Evolutionary conservation across 2,888 invertebrate genomes (phyloP).

Genomic region (Sinopyrophorus schimmeli): DNA sequence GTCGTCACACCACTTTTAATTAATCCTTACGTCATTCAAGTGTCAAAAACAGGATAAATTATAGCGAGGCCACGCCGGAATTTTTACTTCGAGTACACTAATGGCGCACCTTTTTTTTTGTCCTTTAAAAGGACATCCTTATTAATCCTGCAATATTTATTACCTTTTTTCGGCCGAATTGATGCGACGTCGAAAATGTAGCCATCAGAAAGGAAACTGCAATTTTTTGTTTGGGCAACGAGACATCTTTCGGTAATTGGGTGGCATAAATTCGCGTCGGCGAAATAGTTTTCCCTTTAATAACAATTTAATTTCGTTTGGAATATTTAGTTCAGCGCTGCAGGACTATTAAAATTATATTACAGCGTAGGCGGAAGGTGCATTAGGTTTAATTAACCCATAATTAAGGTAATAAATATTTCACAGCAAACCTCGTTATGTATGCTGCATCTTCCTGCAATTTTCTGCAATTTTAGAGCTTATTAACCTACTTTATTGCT

Average conservation of each 20-base stretch:
- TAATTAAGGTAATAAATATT: slow-evolving; percentile 34
- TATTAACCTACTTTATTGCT: neutral
- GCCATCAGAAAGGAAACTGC: no score
- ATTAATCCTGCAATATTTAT: no score
- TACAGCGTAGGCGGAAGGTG: slow-evolving; percentile 29
- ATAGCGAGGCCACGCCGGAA: slow-evolving; percentile 13
- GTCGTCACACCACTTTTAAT: slow-evolving; percentile 32
- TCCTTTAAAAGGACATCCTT: no score
- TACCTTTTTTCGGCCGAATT: no score
- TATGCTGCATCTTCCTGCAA: slow-evolving; percentile 16
- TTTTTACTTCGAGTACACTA: slow-evolving; percentile 18
- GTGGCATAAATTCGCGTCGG: no score
- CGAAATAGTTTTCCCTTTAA: no score
- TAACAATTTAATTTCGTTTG: slow-evolving; percentile 28
- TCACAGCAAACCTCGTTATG: slow-evolving; percentile 13
- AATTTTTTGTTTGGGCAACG: no score
- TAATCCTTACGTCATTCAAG: slow-evolving; percentile 29
- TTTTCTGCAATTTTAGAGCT: slow-evolving; percentile 5
- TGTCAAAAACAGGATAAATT: slow-evolving; percentile 32
- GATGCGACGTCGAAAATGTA: no score
- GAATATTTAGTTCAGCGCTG: slow-evolving; percentile 31
- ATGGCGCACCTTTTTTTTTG: no score
- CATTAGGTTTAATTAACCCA: slow-evolving; percentile 34
- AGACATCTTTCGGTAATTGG: no score
- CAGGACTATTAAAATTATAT: slow-evolving; percentile 33